phyloP scores from a whole-genome alignment of 1,140 invertebrate genomes.

The Heliothis subflexa region DNA sequence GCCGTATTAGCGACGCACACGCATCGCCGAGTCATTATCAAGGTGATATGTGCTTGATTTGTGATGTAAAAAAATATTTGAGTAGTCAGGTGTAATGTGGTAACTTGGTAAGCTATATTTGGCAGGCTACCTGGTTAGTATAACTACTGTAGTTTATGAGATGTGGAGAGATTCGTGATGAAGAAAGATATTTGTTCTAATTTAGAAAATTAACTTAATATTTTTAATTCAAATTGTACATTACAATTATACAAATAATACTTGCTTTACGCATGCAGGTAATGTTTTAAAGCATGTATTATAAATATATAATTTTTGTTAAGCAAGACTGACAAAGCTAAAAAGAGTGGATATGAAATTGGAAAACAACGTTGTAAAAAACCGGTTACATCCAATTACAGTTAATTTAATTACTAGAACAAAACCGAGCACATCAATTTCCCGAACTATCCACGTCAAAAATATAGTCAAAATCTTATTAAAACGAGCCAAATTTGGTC shows the following conservation, averaged over 20 bases:
- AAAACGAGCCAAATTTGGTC: conserved; percentile 44
- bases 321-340: too few relatives aligned
- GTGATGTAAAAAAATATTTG: conserved; percentile 24
- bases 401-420: too few relatives aligned
- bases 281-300: too few relatives aligned
- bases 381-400: background rate
- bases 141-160: background rate
- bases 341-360: too few relatives aligned
- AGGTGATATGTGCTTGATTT: conserved; percentile 40
- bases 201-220: too few relatives aligned
- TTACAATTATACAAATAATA: too few relatives aligned
- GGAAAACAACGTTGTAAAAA: too few relatives aligned
- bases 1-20: conserved; percentile 46
- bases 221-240: too few relatives aligned
- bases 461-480: conserved; percentile 36
- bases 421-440: background rate
- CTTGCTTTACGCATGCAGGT: too few relatives aligned
- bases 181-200: too few relatives aligned
- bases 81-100: conserved; percentile 11
- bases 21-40: conserved; percentile 36
- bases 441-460: background rate
- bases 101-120: background rate
- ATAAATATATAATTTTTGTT: too few relatives aligned
- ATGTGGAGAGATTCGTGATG: background rate
- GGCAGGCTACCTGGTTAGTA: background rate